phyloP scores from a whole-genome alignment of 2,888 invertebrate genomes.

The Nymphalis urticae region DNA sequence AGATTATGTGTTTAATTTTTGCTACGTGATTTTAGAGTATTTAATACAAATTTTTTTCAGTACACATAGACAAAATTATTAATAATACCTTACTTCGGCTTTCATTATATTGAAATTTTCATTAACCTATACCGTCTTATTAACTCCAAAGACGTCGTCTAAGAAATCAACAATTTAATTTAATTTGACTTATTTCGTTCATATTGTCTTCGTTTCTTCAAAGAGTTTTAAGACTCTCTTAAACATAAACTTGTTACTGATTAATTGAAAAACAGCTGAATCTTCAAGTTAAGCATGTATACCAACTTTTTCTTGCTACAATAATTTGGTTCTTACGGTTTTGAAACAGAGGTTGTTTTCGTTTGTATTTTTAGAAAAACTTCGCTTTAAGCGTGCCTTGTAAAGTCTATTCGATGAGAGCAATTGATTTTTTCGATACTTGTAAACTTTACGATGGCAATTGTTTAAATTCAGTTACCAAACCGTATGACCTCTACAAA shows the following conservation, averaged over 20 bases:
- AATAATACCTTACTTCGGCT: neutral
- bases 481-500: too few relatives aligned
- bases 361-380: neutral
- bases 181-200: constrained; percentile 23
- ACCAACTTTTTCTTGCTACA: neutral
- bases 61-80: too few relatives aligned
- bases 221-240: constrained; percentile 4
- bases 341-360: neutral
- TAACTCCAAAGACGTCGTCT: constrained; percentile 14
- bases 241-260: constrained; percentile 17
- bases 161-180: constrained; percentile 19
- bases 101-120: constrained; percentile 6
- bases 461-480: neutral
- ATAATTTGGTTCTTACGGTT: neutral
- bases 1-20: too few relatives aligned
- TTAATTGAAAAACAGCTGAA: constrained; percentile 20
- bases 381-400: neutral
- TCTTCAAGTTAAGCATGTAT: neutral
- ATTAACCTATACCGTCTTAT: constrained; percentile 16
- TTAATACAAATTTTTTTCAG: neutral
- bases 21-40: too few relatives aligned
- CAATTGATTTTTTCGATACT: neutral
- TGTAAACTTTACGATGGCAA: constrained; percentile 2
- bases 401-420: constrained; percentile 2
- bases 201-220: constrained; percentile 14